Percentiles rank a stretch among this genome's conserved stretches.
These are phyloP conservation scores for Anguilla marmorata DNA, from an alignment of 2,797 vertebrate genomes.

Conservation along the genomic window DNA sequence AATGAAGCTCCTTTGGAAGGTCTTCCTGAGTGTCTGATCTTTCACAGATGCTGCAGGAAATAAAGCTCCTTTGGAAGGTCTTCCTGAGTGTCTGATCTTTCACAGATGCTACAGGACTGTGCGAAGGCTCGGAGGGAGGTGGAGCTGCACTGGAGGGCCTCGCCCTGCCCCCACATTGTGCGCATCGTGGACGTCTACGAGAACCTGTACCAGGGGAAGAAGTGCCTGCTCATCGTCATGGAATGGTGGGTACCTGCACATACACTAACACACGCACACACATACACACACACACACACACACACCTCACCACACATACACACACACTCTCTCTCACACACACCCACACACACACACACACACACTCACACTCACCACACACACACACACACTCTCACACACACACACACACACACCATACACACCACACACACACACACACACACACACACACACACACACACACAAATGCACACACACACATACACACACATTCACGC, in stretches of 20 bases:
- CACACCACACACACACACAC: background rate
- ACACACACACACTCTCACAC: background rate
- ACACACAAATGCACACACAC: background rate
- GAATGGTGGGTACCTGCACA: slow-evolving; percentile 83
- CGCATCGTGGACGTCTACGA: slow-evolving; percentile 94
- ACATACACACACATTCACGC: background rate
- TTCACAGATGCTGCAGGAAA: too few species aligned
- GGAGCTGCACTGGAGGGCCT: slow-evolving; percentile 94
- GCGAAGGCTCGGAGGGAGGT: slow-evolving; percentile 92
- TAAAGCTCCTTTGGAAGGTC: too few species aligned
- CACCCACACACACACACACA: background rate
- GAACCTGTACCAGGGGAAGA: slow-evolving; percentile 89
- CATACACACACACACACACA: background rate
- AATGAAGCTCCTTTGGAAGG: too few species aligned
- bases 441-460: background rate
- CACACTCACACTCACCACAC: background rate
- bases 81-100: too few species aligned
- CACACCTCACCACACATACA: background rate
- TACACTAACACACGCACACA: slow-evolving; percentile 2
- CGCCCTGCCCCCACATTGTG: slow-evolving; percentile 90
- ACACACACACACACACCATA: slow-evolving; percentile 13
- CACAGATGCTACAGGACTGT: slow-evolving; percentile 77
- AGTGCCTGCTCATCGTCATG: slow-evolving; percentile 97
- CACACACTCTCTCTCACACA: slow-evolving; percentile 10
- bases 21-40: too few species aligned